Evolutionary conservation across 2,797 vertebrate species (phyloP), one percentile per base, ranked within the genome.

Genomic region (Neopelma chrysocephalum): DNA sequence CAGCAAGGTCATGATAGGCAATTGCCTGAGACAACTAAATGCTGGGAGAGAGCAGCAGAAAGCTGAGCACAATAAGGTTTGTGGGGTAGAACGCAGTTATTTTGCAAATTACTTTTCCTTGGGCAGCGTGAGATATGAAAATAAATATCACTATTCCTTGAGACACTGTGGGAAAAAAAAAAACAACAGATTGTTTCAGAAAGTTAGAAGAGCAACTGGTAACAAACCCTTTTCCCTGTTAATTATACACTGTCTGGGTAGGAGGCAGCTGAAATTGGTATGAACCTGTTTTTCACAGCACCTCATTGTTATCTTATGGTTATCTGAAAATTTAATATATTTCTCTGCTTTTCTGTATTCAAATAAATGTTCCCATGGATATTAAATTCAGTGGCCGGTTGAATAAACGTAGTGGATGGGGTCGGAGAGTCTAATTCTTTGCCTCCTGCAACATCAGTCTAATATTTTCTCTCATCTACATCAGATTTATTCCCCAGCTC

Each of bases 1-100:
- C 96, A 90, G 56, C 88, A 97, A 98, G 98, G 98, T 98, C 98
- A 98, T 50, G 82, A 97, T 93, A 73, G 61, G 96, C 96, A 97
- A 92, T 89, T 97, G 95, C 89, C 71, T n/a, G 56, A 96, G 91
- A 96, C 78, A 95, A 95, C 83, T 85, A 91, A 97, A 97, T 89
- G 87, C 96, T 95, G 78, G 87, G 80, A 95, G 82, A 47, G 22
- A 91, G 85, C 7, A 1, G 51, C 70, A 85, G 89, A 94, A 94
- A 97, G 84, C 80, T 38, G 58, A 95, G 86, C 51, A 80, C 82
- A 87, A 48, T 68, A 61, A 87, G 23, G 36, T 65, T 80, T 73
- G 84, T 42, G 71, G 62, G 47, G 34, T 42, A 73, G 66, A 87
- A 87, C 0, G 12, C 57, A 22, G 23, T 5, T 70, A 85, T 94